Evolutionary conservation across 2,888 invertebrate genomes (phyloP), one percentile per base, ranked within the genome.

Genomic region (Hirtodrosophila alboralis): DNA sequence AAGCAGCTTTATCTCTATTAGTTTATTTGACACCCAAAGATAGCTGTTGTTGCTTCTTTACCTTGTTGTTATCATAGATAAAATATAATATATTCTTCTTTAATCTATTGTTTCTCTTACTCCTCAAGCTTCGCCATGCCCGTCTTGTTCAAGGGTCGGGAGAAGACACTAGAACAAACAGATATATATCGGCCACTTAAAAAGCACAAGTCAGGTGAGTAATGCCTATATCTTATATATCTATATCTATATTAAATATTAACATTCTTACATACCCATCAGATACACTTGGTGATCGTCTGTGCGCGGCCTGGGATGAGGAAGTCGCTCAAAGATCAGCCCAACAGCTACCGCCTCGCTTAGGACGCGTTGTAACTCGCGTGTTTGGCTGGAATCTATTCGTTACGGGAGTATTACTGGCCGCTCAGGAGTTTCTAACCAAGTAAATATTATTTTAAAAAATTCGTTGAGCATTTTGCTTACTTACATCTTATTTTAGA

Each of bases 131-230:
- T 96, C 93, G 94, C 95, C 47, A 91, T 95, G 80, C 94, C 94
- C 2, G 90, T 95, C 72, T 95, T 96, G 90, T 93, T 93, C 75
- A 93, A 93, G 86, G 97, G 96, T 0, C 93, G 93, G 74, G 92
- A 91, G 53, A 93, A 95, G 79, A 93, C 94, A 37, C 89, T 97
- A 53, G 95, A 94, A 65, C 92, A 94, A 37, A 92, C 93, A 28
- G 97, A 97, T 90, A 91, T 97, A 27, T 94, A 94, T 84, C 93
- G 94, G 72, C 93, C 96, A 0, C 92, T 95, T 31, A 91, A 90
- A 30, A 91, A 91, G 13, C 96, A 96, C 89, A 92, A 93, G 81
- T 96, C 96, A 8, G 89, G 90, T 90, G 73, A 84, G 77, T 43
- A 6, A 10, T 13, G n/a, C n/a, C n/a, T n/a, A 2, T 2, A 7